Evolutionary conservation across 2,113 vertebrate species (phyloP).

Genomic region (human): DNA sequence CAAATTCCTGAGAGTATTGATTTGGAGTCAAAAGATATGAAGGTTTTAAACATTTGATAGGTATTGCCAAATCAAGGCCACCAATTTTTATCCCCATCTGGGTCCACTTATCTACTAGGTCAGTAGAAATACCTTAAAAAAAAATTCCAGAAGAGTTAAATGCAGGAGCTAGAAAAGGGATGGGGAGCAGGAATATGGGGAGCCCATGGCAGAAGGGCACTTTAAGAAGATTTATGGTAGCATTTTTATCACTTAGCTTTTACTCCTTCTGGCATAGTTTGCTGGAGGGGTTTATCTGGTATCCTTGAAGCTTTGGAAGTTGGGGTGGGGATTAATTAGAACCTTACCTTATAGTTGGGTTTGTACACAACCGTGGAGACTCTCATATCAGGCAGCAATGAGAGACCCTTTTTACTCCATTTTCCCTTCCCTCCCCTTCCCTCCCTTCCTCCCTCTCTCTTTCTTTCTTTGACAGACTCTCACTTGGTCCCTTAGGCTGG

Average conservation of each 20-base stretch:
- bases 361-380: background rate
- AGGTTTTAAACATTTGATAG: background rate
- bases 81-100: background rate
- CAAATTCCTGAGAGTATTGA: background rate
- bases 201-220: background rate
- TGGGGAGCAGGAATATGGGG: background rate
- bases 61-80: background rate
- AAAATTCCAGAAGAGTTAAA: background rate
- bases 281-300: background rate
- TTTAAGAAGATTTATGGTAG: background rate
- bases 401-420: background rate
- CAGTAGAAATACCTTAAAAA: background rate
- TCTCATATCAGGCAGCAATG: background rate
- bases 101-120: background rate
- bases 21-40: conserved; percentile 2
- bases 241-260: background rate
- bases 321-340: background rate
- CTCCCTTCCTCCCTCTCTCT: too few species aligned
- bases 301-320: background rate
- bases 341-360: background rate
- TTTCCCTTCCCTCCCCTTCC: background rate
- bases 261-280: background rate
- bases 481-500: too few species aligned
- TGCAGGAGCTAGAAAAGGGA: background rate
- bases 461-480: too few species aligned